A percentile compares a stretch with the other conserved stretches of the same genome.
phyloP scores from a whole-genome alignment of 2,113 vertebrate species.

The Aphyosemion australe region DNA sequence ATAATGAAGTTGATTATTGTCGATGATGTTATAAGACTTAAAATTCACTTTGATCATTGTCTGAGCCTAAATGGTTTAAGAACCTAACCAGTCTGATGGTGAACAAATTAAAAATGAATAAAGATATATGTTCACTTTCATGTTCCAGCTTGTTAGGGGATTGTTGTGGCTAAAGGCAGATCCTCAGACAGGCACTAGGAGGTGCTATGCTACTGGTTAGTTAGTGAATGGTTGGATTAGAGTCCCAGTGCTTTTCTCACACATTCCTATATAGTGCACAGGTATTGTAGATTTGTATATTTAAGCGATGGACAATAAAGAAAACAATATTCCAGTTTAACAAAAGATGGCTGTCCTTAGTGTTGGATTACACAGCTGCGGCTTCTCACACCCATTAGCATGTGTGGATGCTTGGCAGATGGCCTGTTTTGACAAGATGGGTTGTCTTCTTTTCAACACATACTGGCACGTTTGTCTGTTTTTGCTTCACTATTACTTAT shows the following conservation, averaged over 20 bases:
- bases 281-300: not conserved
- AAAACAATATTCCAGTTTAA: not conserved
- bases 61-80: not conserved
- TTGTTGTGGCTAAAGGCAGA: slow-evolving; percentile 21
- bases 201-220: slow-evolving; percentile 35
- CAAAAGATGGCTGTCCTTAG: not conserved
- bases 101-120: slow-evolving; percentile 7
- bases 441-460: not conserved
- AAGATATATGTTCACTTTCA: slow-evolving; percentile 20
- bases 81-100: not conserved
- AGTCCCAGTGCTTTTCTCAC: not conserved
- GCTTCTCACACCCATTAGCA: not conserved
- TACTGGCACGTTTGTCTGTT: not conserved
- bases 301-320: not conserved
- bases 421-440: not conserved
- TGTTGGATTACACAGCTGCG: not conserved
- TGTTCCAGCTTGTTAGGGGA: slow-evolving; percentile 52
- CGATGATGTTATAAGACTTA: no score
- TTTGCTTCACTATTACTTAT: not conserved
- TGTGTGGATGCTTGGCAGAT: not conserved
- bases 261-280: not conserved
- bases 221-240: not conserved
- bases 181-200: slow-evolving; percentile 34
- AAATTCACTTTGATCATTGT: not conserved
- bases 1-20: no score